Percentiles rank a stretch among this genome's conserved stretches.
phyloP scores from a whole-genome alignment of 2,888 invertebrate species.

The Sphaerophoria taeniata region DNA sequence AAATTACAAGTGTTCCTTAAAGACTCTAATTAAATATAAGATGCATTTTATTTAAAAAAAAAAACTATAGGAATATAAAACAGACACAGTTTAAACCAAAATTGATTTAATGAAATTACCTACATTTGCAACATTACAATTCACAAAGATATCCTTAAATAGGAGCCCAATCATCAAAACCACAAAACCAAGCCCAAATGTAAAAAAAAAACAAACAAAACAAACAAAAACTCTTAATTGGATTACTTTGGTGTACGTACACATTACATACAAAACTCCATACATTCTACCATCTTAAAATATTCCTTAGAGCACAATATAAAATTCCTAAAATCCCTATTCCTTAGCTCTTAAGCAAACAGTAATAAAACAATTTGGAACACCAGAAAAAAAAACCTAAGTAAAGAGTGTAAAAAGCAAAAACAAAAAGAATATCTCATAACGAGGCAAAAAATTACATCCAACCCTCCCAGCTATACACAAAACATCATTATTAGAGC shows the following conservation, averaged over 20 bases:
- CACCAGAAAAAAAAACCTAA: conserved; percentile 21
- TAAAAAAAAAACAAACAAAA: conserved; percentile 34
- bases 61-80: too few species aligned
- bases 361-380: conserved; percentile 68
- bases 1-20: too few species aligned
- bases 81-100: too few species aligned
- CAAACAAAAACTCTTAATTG: conserved; percentile 58
- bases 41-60: too few species aligned
- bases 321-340: conserved; percentile 44
- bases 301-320: conserved; percentile 40
- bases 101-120: too few species aligned
- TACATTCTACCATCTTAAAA: conserved; percentile 18
- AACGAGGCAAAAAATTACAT: conserved; percentile 31
- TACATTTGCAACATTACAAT: too few species aligned
- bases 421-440: conserved; percentile 10
- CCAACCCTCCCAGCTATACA: conserved; percentile 62
- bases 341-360: conserved; percentile 55
- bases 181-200: background rate
- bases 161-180: background rate
- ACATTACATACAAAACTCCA: background rate
- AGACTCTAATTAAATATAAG: too few species aligned
- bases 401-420: background rate
- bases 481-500: conserved; percentile 73
- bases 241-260: conserved; percentile 17
- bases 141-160: too few species aligned